Conservation (phyloP, 2,797 vertebrate species). For the Hirundo rustica region DNA sequence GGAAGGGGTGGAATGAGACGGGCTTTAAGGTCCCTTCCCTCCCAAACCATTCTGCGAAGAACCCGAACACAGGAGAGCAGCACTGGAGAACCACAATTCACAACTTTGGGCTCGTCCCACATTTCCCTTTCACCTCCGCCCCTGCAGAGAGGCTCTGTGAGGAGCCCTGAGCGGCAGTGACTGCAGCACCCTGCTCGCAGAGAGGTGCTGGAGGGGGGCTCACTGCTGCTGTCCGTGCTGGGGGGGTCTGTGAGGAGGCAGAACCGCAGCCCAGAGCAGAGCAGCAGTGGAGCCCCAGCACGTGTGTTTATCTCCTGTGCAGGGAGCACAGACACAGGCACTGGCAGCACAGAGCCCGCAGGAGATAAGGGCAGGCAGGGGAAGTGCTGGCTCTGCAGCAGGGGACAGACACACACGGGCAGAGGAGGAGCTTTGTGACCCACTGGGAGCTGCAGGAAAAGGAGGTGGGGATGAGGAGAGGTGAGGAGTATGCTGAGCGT, state of each 20-base stretch:
- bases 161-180: rapidly evolving
- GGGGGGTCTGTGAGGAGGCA: neutral
- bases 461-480: rapidly evolving
- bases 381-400: neutral
- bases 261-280: neutral
- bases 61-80: neutral
- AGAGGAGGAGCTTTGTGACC: neutral
- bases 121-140: neutral
- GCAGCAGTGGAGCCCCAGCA: neutral
- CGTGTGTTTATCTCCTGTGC: neutral
- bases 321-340: neutral
- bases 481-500: rapidly evolving
- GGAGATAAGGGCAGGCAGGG: neutral
- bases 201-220: rapidly evolving
- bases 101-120: neutral
- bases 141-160: no score
- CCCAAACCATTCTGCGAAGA: neutral
- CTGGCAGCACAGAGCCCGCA: neutral
- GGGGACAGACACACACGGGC: neutral
- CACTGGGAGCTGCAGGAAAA: neutral
- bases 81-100: rapidly evolving
- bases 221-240: neutral
- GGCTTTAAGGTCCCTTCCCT: neutral
- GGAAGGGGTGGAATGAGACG: neutral
- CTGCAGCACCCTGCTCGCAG: neutral